Percentiles rank a stretch among this genome's conserved stretches.
phyloP scores from a whole-genome alignment of 2,113 vertebrate genomes.

The Catharus fuscescens region DNA sequence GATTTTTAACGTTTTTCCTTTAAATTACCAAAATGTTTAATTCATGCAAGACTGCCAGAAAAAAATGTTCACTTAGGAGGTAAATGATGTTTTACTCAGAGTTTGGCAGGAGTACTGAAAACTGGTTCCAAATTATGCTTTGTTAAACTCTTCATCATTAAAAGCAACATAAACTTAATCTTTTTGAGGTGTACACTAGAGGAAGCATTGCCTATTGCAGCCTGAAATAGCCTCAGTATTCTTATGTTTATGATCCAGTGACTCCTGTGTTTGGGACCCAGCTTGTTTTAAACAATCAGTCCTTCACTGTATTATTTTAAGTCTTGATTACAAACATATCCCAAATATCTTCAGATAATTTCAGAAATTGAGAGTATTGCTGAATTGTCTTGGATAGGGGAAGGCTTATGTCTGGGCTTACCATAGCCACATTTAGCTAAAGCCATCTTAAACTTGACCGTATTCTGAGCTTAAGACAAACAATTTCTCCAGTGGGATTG shows the following conservation, averaged over 20 bases:
- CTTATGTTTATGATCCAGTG: background rate
- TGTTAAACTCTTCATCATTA: slow-evolving; percentile 45
- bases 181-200: slow-evolving; percentile 5
- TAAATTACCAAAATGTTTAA: slow-evolving; percentile 67
- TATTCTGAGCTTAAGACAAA: background rate
- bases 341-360: background rate
- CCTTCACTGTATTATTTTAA: background rate
- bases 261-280: background rate
- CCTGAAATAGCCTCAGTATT: background rate
- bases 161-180: slow-evolving; percentile 38
- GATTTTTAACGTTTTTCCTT: slow-evolving; percentile 60
- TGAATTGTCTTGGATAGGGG: background rate
- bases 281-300: background rate
- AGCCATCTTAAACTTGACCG: background rate
- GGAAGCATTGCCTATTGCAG: background rate
- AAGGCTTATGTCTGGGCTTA: background rate
- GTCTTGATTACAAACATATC: background rate
- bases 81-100: slow-evolving; percentile 59
- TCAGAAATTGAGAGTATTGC: background rate
- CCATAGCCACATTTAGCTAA: background rate
- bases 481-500: background rate
- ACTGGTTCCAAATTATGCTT: slow-evolving; percentile 58
- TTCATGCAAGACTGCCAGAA: slow-evolving; percentile 58
- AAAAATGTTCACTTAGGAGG: slow-evolving; percentile 61
- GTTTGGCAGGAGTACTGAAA: slow-evolving; percentile 48